Percentiles rank a stretch among this genome's conserved stretches.
phyloP scores from a whole-genome alignment of 1,140 invertebrate genomes.

The Scylla paramamosain region DNA sequence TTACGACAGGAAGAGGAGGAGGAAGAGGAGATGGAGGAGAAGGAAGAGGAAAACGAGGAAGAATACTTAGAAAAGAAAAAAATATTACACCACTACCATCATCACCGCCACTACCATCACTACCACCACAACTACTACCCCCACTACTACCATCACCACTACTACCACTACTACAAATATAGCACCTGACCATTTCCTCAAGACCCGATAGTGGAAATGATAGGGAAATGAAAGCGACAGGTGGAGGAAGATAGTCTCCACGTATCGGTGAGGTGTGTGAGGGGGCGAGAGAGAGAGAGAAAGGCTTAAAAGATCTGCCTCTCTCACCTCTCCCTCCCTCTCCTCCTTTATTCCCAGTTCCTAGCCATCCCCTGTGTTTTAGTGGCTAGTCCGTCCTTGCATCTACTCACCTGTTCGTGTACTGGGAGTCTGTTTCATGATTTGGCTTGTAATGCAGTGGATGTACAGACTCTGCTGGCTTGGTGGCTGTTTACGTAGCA shows the following conservation, averaged over 20 bases:
- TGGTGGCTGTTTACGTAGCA: too few species aligned
- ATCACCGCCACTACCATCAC: too few species aligned
- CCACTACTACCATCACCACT: neutral
- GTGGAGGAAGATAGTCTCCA: neutral
- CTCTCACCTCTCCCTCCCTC: neutral
- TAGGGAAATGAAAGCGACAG: neutral
- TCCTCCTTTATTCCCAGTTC: neutral
- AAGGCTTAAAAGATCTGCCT: neutral
- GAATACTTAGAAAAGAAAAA: neutral
- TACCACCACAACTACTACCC: neutral
- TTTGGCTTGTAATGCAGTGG: too few species aligned
- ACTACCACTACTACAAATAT: neutral
- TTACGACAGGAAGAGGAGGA: too few species aligned
- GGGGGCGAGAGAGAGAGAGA: neutral
- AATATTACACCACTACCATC: too few species aligned
- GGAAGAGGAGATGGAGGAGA: too few species aligned
- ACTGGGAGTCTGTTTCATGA: too few species aligned
- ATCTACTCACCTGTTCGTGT: too few species aligned
- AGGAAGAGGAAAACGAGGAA: neutral
- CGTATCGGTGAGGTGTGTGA: neutral
- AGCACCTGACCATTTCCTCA: neutral
- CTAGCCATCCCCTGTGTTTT: too few species aligned
- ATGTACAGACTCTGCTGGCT: too few species aligned
- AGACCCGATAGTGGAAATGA: neutral
- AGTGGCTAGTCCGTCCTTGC: too few species aligned